phyloP scores from a whole-genome alignment of 2,797 vertebrate genomes.

The Poecilia velifera region DNA sequence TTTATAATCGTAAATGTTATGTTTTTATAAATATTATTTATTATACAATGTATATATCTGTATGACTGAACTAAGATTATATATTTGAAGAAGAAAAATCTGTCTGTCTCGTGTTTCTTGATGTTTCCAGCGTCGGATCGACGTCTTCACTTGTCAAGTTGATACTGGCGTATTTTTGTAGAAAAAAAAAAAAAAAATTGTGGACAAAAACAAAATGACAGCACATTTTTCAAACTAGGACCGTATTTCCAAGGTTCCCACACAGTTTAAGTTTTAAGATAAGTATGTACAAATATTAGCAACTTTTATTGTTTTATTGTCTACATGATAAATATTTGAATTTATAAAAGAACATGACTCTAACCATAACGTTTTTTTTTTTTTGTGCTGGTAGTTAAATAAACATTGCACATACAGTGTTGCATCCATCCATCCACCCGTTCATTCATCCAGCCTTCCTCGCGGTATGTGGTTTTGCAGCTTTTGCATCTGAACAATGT shows the following conservation, averaged over 20 bases:
- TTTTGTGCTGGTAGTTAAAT: not conserved
- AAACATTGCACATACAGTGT: not conserved
- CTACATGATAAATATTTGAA: not conserved
- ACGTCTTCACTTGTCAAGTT: not conserved
- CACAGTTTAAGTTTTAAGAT: not conserved
- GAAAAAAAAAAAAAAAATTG: no score
- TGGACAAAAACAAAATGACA: not conserved
- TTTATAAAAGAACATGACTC: not conserved
- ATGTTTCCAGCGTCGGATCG: not conserved
- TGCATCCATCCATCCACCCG: not conserved
- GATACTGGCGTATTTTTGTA: not conserved
- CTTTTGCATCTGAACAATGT: not conserved
- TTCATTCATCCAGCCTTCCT: not conserved
- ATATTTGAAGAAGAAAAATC: slow-evolving; percentile 96
- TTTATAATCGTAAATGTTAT: slow-evolving; percentile 98
- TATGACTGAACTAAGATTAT: slow-evolving; percentile 99
- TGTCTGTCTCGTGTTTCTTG: slow-evolving; percentile 48
- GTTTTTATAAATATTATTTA: slow-evolving; percentile 99
- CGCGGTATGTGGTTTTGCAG: not conserved
- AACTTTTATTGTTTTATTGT: not conserved
- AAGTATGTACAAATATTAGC: not conserved
- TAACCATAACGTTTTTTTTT: not conserved
- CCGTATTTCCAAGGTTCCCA: not conserved
- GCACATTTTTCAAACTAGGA: not conserved
- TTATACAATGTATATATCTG: slow-evolving; percentile 99